Evolutionary conservation across 2,797 vertebrate genomes (phyloP), one percentile per base, ranked within the genome.

Genomic region (Limosa lapponica): DNA sequence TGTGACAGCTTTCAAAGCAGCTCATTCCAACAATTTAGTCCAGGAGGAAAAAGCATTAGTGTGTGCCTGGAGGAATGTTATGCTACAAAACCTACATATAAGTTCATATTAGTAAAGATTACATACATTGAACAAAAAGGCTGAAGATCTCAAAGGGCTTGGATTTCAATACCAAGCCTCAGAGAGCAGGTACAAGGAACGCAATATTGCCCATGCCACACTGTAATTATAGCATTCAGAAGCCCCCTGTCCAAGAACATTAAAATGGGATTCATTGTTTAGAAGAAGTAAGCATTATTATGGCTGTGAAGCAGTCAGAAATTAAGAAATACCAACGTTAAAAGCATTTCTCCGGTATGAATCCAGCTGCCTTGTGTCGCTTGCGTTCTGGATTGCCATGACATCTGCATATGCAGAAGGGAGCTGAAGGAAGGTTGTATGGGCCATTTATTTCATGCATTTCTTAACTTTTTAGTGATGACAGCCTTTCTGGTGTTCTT

Each of bases 1-100:
- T 82, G 87, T 97, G 97, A 96, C 97, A 98, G 97, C 93, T 97
- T 97, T 97, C 95, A 97, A 96, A 96, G 87, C 82, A 96, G 92
- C 94, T 97, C 95, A 93, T 96, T 98, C 93, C 93, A 92, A 87
- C 95, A 92, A 61, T 96, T 98, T 97, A 97, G 96, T 88, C 96
- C 96, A 90, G 95, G 89, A 98, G 93, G 95, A 94, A 96, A 96
- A 98, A 96, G 67, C 93, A 95, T 97, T 95, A 95, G 74, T 12
- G 32, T 90, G 89, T 90, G 93, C 95, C 96, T 96, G 85, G 70
- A 96, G 90, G 95, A 97, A 78, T 94, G 94, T 96, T 94, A 73
- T 94, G 82, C 95, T 96, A 87, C 81, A 91, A 96, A 96, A 88
- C 82, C 92, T 77, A 55, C 71, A 16, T 87, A 57, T 79, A 74